phyloP scores from a whole-genome alignment of 2,888 invertebrate genomes.

The Zhuqinia jingwanae region DNA sequence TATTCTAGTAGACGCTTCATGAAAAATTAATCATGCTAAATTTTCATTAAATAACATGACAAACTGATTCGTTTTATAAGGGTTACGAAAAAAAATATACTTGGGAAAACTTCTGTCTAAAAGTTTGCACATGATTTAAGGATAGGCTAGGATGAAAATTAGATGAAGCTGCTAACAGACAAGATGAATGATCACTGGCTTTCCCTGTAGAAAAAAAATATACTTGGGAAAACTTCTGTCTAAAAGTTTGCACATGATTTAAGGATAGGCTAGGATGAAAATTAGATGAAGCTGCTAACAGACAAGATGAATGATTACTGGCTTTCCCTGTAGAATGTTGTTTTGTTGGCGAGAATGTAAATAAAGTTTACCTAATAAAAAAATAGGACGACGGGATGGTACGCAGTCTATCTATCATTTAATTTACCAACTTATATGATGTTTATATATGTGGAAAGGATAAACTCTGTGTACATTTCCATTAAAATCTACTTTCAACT shows the following conservation, averaged over 20 bases:
- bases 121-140: neutral
- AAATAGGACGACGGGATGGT: neutral
- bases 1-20: neutral
- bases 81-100: too few relatives aligned
- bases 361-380: neutral
- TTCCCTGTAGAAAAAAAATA: too few relatives aligned
- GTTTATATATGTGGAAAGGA: neutral
- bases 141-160: constrained; percentile 35
- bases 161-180: constrained; percentile 29
- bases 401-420: too few relatives aligned
- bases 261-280: constrained; percentile 29
- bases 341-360: neutral
- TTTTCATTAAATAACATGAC: constrained; percentile 3
- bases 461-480: neutral
- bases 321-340: neutral
- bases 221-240: neutral
- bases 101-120: neutral
- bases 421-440: too few relatives aligned
- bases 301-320: constrained; percentile 39
- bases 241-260: neutral
- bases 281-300: constrained; percentile 29
- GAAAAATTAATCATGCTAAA: neutral
- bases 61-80: too few relatives aligned
- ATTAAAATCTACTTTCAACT: constrained; percentile 23
- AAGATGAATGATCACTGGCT: constrained; percentile 36